Percentiles rank a stretch among this genome's conserved stretches.
phyloP scores from a whole-genome alignment of 35 echinoderm and acorn worm species.

The Amphiura filiformis region DNA sequence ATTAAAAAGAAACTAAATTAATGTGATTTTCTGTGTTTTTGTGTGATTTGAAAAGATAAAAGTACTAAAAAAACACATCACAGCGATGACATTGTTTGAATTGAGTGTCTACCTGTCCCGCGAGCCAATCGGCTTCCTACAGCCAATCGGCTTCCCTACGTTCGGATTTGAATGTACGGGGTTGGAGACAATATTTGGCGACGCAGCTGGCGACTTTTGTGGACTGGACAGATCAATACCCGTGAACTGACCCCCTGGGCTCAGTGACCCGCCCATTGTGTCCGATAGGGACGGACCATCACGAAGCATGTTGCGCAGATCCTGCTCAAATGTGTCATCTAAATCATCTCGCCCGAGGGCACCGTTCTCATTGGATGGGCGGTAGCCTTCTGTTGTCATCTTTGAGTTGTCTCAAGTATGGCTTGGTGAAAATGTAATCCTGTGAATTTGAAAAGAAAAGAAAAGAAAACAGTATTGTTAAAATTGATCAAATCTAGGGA shows the following conservation, averaged over 20 bases:
- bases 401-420: neutral
- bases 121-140: conserved; percentile 73
- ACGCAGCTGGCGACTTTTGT: conserved; percentile 65
- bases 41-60: neutral
- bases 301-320: conserved; percentile 78
- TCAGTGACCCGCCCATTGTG: conserved; percentile 21
- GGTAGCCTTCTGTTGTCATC: conserved; percentile 1
- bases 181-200: conserved; percentile 33
- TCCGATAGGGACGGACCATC: conserved; percentile 65
- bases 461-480: too few relatives aligned
- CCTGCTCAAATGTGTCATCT: conserved; percentile 97
- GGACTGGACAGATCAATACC: conserved; percentile 91
- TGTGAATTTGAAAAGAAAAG: too few relatives aligned
- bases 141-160: conserved; percentile 75
- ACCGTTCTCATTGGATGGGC: conserved; percentile 56
- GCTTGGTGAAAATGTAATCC: too few relatives aligned
- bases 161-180: conserved; percentile 67
- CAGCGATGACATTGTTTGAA: neutral
- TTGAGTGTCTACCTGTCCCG: conserved; percentile 30
- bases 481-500: too few relatives aligned
- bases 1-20: neutral
- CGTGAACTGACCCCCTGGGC: conserved; percentile 66
- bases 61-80: conserved; percentile 3
- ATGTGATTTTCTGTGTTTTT: neutral
- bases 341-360: conserved; percentile 70